Conservation (phyloP, 2,888 invertebrate species). For the Troilus luridus region DNA sequence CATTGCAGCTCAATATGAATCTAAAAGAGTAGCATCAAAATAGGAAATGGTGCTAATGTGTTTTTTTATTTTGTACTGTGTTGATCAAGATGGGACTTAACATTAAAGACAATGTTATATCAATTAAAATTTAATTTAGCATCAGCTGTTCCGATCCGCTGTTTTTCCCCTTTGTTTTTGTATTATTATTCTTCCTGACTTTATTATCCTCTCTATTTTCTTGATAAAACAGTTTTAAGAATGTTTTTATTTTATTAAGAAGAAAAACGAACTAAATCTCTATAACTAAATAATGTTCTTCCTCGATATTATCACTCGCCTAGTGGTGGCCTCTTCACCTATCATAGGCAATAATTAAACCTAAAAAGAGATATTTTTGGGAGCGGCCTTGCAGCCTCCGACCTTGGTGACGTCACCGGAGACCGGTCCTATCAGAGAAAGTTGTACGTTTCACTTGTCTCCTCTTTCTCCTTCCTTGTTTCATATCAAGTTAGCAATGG, state of each 20-base stretch:
- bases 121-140: too few relatives aligned
- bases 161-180: too few relatives aligned
- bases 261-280: not conserved
- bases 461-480: slow-evolving; percentile 12
- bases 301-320: not conserved
- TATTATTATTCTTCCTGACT: too few relatives aligned
- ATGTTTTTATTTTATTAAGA: not conserved
- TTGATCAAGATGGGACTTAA: too few relatives aligned
- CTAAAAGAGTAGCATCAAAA: too few relatives aligned
- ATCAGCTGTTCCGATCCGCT: too few relatives aligned
- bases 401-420: slow-evolving; percentile 53
- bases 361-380: slow-evolving; percentile 38
- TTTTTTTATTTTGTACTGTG: too few relatives aligned
- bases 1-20: too few relatives aligned
- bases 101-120: too few relatives aligned
- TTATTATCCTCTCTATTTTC: too few relatives aligned
- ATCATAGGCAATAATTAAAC: not conserved
- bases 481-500: not conserved
- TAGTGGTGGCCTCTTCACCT: not conserved
- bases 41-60: too few relatives aligned
- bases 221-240: not conserved
- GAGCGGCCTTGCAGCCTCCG: slow-evolving; percentile 51
- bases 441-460: slow-evolving; percentile 52
- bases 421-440: slow-evolving; percentile 55
- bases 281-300: too few relatives aligned